Evolutionary conservation across 2,797 vertebrate genomes (phyloP).

Genomic region (Buphagus erythrorhynchus): DNA sequence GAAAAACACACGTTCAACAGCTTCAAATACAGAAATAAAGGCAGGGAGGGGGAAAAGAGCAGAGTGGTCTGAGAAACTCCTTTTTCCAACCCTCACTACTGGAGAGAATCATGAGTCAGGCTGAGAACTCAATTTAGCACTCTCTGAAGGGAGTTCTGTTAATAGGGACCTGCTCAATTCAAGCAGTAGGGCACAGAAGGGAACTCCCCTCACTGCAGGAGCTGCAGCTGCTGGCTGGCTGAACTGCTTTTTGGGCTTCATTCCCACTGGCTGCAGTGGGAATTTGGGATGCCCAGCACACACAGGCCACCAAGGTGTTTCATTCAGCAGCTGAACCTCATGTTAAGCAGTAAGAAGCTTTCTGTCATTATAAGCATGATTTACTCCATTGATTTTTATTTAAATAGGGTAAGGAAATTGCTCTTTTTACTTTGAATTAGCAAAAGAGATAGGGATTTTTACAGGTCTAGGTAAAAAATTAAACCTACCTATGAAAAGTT

Average conservation of each 20-base stretch:
- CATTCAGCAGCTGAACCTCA: neutral
- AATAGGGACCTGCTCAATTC: neutral
- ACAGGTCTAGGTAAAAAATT: neutral
- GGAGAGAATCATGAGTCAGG: neutral
- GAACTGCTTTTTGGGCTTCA: neutral
- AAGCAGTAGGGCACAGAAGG: neutral
- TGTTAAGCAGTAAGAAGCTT: neutral
- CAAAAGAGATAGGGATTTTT: neutral
- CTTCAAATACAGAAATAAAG: neutral
- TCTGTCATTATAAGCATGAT: neutral
- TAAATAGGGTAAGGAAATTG: neutral
- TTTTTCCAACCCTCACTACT: neutral
- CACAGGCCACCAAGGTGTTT: rapidly evolving
- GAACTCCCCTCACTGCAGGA: neutral
- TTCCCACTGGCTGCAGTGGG: neutral
- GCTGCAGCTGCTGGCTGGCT: neutral
- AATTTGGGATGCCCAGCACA: neutral
- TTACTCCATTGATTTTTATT: neutral
- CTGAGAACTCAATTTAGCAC: neutral
- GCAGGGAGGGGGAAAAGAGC: neutral
- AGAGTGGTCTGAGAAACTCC: neutral
- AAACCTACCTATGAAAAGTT: neutral
- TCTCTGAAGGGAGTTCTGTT: neutral
- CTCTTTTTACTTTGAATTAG: neutral
- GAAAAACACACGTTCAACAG: neutral